Conservation (phyloP, 2,113 vertebrate species). For the Labrus mixtus region DNA sequence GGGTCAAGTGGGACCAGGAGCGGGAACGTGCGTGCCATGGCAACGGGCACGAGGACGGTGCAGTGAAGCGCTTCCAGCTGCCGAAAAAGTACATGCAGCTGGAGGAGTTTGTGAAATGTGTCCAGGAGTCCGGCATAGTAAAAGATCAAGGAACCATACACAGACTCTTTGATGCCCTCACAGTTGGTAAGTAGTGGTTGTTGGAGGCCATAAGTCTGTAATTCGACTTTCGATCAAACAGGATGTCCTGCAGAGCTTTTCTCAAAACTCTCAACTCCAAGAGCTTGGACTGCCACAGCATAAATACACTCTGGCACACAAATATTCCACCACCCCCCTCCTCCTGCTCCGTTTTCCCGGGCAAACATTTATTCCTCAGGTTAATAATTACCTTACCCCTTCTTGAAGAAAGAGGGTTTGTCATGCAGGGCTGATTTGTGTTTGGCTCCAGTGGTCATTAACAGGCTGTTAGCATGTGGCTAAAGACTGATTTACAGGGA, state of each 20-base stretch:
- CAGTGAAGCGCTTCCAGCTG: slow-evolving; percentile 92
- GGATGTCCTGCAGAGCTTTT: neutral
- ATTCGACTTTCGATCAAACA: neutral
- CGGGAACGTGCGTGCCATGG: slow-evolving; percentile 74
- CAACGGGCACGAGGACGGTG: slow-evolving; percentile 64
- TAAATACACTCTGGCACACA: neutral
- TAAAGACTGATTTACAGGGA: neutral
- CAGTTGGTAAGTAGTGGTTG: slow-evolving; percentile 85
- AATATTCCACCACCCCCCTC: neutral
- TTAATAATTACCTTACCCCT: slow-evolving; percentile 67
- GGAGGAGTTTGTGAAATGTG: slow-evolving; percentile 91
- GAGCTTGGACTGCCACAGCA: neutral
- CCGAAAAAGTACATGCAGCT: slow-evolving; percentile 92
- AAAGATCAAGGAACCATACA: slow-evolving; percentile 89
- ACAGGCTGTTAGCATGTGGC: neutral
- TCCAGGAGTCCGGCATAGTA: slow-evolving; percentile 96
- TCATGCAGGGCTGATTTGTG: neutral
- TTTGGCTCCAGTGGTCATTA: slow-evolving; percentile 2
- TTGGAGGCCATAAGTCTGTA: neutral
- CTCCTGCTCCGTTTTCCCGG: slow-evolving; percentile 13
- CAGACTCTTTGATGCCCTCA: slow-evolving; percentile 92
- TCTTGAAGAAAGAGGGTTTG: slow-evolving; percentile 34
- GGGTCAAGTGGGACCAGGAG: slow-evolving; percentile 87
- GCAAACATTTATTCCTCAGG: slow-evolving; percentile 48
- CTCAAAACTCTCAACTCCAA: neutral